Percentiles rank a stretch among this genome's conserved stretches.
Evolutionary conservation across 2,888 invertebrate genomes (phyloP).

Genomic region (Lagria hirta): DNA sequence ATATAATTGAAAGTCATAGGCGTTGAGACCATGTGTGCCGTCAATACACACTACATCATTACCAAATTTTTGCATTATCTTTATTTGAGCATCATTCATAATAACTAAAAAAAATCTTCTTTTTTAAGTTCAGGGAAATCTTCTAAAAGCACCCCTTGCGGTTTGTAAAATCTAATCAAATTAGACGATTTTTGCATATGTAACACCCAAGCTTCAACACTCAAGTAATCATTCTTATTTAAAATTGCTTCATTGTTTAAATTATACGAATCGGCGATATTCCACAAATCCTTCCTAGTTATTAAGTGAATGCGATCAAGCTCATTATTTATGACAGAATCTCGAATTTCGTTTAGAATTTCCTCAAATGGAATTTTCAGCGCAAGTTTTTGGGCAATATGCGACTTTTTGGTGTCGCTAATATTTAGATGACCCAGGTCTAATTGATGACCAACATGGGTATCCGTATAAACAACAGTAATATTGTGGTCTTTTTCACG

Average conservation of each 20-base stretch:
- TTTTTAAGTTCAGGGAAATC: no score
- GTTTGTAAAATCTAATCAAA: no score
- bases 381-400: constrained; percentile 9
- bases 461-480: constrained; percentile 6
- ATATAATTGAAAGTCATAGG: constrained; percentile 27
- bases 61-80: constrained; percentile 24
- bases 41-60: constrained; percentile 18
- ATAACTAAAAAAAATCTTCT: constrained; percentile 35
- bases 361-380: constrained; percentile 4
- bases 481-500: neutral
- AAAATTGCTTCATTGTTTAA: no score
- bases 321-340: neutral
- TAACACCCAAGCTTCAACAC: no score
- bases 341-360: constrained; percentile 11
- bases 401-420: neutral
- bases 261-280: no score
- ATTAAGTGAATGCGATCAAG: constrained; percentile 12
- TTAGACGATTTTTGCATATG: no score
- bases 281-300: constrained; percentile 11
- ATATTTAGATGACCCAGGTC: constrained; percentile 16
- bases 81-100: constrained; percentile 25
- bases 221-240: no score
- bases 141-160: no score
- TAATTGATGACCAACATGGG: constrained; percentile 15
- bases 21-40: constrained; percentile 16